These are phyloP conservation scores for Drosophila takahashii DNA, from an alignment of 1,140 invertebrate species.

Conservation along the genomic window DNA sequence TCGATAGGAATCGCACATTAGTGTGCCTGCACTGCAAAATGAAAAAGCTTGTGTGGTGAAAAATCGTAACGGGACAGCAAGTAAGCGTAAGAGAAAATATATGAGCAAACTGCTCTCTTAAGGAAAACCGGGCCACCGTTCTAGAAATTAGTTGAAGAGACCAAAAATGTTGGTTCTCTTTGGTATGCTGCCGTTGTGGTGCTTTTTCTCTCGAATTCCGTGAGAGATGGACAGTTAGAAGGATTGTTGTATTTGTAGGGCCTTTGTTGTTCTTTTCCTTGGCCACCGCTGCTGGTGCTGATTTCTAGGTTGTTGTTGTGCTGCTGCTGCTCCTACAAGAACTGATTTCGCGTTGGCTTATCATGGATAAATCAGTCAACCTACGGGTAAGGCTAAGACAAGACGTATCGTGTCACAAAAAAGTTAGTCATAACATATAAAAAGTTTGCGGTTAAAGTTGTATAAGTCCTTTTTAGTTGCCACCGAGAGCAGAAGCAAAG, in stretches of 20 bases:
- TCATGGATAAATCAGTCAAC: slow-evolving; percentile 77
- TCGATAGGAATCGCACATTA: no score
- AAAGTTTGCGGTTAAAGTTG: slow-evolving; percentile 11
- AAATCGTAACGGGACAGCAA: neutral
- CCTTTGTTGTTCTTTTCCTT: slow-evolving; percentile 42
- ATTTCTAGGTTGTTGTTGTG: slow-evolving; percentile 37
- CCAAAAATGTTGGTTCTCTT: slow-evolving; percentile 41
- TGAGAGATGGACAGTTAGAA: slow-evolving; percentile 77
- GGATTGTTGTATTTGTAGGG: slow-evolving; percentile 48
- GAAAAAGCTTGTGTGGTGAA: neutral
- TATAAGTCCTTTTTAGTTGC: slow-evolving; percentile 2
- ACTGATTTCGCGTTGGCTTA: slow-evolving; percentile 69
- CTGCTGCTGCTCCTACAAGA: slow-evolving; percentile 66
- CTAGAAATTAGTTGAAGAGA: neutral
- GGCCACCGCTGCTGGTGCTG: slow-evolving; percentile 34
- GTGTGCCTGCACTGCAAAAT: no score
- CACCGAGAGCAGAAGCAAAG: neutral
- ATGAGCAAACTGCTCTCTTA: neutral
- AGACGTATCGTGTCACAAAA: slow-evolving; percentile 46
- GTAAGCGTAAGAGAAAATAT: neutral
- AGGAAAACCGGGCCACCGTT: neutral
- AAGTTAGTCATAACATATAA: neutral
- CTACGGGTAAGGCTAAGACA: slow-evolving; percentile 61
- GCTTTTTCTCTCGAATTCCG: slow-evolving; percentile 34
- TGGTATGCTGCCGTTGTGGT: slow-evolving; percentile 25